phyloP scores from a whole-genome alignment of 2,797 vertebrate genomes.

The Setipinna tenuifilis region DNA sequence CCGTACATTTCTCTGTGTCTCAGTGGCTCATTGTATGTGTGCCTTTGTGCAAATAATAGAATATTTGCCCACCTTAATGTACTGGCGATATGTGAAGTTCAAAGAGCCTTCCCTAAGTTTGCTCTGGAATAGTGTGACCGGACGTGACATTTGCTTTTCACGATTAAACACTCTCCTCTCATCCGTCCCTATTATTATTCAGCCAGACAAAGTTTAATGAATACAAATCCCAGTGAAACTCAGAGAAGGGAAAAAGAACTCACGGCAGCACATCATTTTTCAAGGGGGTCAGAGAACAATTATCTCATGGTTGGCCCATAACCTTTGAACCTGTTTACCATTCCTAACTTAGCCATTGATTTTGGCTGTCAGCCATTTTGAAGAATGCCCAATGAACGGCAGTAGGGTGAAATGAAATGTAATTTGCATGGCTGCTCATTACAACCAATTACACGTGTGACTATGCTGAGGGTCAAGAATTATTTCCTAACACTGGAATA shows the following conservation, averaged over 20 bases:
- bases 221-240: slow-evolving; percentile 1
- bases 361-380: slow-evolving; percentile 43
- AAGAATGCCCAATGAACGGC: slow-evolving; percentile 46
- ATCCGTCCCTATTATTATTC: background rate
- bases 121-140: background rate
- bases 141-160: slow-evolving; percentile 7
- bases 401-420: slow-evolving; percentile 36
- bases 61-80: background rate
- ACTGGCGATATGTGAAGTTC: background rate
- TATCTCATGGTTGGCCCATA: slow-evolving; percentile 40
- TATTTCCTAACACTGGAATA: background rate
- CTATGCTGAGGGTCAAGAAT: slow-evolving; percentile 30
- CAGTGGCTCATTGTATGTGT: background rate
- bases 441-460: slow-evolving; percentile 46
- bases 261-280: slow-evolving; percentile 37
- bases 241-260: background rate
- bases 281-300: slow-evolving; percentile 47
- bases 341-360: slow-evolving; percentile 47
- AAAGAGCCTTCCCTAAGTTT: background rate
- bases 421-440: slow-evolving; percentile 41
- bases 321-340: slow-evolving; percentile 41
- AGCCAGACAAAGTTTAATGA: background rate
- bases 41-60: background rate
- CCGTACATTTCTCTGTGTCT: background rate
- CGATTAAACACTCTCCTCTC: background rate